Base-by-base conservation (phyloP, 2,888 invertebrate species). In the Troilus luridus region DNA sequence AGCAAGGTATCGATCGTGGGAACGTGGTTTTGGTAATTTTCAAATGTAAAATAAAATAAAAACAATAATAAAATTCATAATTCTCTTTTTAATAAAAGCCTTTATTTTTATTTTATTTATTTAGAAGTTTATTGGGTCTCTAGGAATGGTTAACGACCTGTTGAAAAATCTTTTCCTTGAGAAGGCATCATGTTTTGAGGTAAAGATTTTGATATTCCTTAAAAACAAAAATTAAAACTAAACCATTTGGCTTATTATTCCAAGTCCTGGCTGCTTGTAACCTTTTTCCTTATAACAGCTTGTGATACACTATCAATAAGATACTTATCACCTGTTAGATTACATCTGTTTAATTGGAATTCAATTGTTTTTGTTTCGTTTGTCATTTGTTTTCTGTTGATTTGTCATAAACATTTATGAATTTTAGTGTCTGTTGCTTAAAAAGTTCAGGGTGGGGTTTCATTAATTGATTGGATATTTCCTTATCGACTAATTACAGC, bases 101-200 rank as follows among this genome's bases (percentile, higher is more conserved):
- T 24, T n/a, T 85, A 56, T 77, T 59, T 81, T 77, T 56, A 41
- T 41, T 41, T 41, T 41, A 5, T 41, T 3, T 12, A 59, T 90
- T 59, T 56, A 90, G 90, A 85, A 85, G 67, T 56, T 90, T 60
- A 90, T 54, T 62, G 90, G 88, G 89, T 91, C 91, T 91, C 91
- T 92, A 92, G 95, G 95, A 95, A 96, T 96, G 96, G 95, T 95
- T 95, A 95, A 95, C 95, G 95, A 95, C 94, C 94, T 94, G 95
- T 95, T 96, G 95, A 95, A 94, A 94, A 95, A 95, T 94, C 95
- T 95, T 94, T 94, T 96, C 94, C 94, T 96, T 94, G 95, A 95
- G 94, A 95, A 95, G 94, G 96, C 96, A 94, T 95, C 95, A 95
- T 96, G 96, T 95, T 96, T 96, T 96, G 96, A 96, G 96, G 96